Evolutionary conservation across 1,140 invertebrate species (phyloP).

Genomic region (Sinella curviseta): DNA sequence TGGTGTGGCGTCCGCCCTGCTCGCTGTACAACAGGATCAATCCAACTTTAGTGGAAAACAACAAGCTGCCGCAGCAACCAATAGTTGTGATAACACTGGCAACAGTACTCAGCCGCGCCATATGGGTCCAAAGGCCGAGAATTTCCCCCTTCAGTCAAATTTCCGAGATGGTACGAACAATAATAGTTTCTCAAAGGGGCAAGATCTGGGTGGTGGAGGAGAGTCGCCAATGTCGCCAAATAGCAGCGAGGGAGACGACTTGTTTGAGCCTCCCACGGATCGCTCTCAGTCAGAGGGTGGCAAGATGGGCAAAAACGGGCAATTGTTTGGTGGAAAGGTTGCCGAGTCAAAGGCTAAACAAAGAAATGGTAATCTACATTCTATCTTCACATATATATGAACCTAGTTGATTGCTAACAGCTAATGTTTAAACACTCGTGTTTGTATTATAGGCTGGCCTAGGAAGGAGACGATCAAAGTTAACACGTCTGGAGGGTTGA

Average conservation of each 20-base stretch:
- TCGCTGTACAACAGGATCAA: constrained; percentile 37
- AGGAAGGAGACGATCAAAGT: constrained; percentile 44
- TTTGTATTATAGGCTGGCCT: neutral
- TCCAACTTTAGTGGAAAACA: neutral
- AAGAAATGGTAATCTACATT: neutral
- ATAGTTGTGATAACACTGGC: neutral
- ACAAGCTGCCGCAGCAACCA: too few species aligned
- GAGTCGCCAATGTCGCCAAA: constrained; percentile 83
- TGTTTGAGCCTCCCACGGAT: constrained; percentile 73
- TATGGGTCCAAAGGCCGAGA: neutral
- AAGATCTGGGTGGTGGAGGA: constrained; percentile 31
- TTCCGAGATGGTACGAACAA: neutral
- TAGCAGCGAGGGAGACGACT: constrained; percentile 77
- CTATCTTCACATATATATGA: neutral
- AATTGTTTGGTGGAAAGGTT: constrained; percentile 10
- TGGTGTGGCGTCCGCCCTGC: constrained; percentile 41
- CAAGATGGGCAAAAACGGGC: neutral
- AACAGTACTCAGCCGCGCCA: neutral
- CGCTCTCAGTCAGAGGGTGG: too few species aligned
- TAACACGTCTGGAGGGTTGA: constrained; percentile 42
- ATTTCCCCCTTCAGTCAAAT: neutral
- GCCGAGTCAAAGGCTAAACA: constrained; percentile 29
- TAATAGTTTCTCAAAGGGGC: neutral
- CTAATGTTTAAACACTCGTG: neutral
- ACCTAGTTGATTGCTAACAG: neutral